Base-by-base conservation (phyloP, 2,113 vertebrate species). In the Rhinichthys klamathensis region DNA sequence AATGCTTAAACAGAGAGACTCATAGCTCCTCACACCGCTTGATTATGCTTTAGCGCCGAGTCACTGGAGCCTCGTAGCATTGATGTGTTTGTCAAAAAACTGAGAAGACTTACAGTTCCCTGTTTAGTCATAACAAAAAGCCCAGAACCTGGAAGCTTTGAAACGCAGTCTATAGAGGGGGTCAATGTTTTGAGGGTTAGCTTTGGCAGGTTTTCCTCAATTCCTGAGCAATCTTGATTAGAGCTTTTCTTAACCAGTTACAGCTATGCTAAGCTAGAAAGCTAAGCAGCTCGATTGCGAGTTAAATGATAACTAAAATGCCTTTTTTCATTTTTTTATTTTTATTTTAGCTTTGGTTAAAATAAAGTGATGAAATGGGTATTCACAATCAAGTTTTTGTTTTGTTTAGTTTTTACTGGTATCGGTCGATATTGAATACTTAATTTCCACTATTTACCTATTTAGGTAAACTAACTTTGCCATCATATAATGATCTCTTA, bases 11-110 rank as follows among this genome's bases (percentile, higher is more conserved):
- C 2, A 10, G 15, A 41, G 12, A 58, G 11, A 79, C 56, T 27
- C 56, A 16, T 4, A 61, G 8, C 21, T 44, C 35, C 25, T 41
- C 35, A n/a, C 60, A n/a, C 41, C 27, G 21, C n/a, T 3, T 51
- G n/a, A 67, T 81, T 2, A 49, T 83, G 72, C 78, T 83, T 76
- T 61, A 67, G 63, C 23, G 18, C 73, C 78, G 73, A 60, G 75
- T 86, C 75, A 86, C 69, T 35, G 7, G 6, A 74, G 27, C 54
- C 44, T 30, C 1, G 13, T 0, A 32, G 30, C 35, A 25, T 32
- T 79, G 30, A 38, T 38, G 51, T 38, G 13, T 61, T 25, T 79
- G 23, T 61, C 11, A 38, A n/a, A 41, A 72, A 56, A 69, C 8
- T 5, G 73, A 32, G 27, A 51, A 51, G 75, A 83, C 80, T 79